A percentile compares a stretch with the other conserved stretches of the same genome.
Evolutionary conservation across 2,797 vertebrate species (phyloP).

Genomic region (Lemur catta): DNA sequence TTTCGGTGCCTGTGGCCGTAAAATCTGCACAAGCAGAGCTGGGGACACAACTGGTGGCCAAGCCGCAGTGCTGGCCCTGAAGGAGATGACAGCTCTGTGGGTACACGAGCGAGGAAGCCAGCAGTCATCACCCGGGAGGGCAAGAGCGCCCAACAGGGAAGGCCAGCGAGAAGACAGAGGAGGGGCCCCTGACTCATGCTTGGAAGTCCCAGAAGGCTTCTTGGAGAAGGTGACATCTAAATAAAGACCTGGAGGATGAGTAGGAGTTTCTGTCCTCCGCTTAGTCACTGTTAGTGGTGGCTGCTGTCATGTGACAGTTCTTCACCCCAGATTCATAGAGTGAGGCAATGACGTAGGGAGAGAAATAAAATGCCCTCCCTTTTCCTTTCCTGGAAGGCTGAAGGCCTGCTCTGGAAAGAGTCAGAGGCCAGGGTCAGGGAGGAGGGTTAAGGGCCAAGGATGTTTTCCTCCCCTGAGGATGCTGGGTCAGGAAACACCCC

Average conservation of each 20-base stretch:
- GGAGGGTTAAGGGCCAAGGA: background rate
- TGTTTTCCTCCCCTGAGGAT: background rate
- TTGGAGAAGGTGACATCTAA: conserved; percentile 1
- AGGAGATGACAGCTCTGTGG: background rate
- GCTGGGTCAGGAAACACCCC: background rate
- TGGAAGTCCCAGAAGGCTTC: conserved; percentile 37
- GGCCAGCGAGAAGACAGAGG: background rate
- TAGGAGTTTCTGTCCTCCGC: conserved; percentile 30
- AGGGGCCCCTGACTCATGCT: conserved; percentile 6
- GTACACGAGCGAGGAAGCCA: background rate
- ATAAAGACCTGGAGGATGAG: background rate
- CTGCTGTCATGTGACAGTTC: background rate
- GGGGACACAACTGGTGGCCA: background rate
- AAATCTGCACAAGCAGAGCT: background rate
- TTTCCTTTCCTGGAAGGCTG: background rate
- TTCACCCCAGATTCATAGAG: background rate
- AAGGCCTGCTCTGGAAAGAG: background rate
- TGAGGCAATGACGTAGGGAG: background rate
- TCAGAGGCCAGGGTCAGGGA: background rate
- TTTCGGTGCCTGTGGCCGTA: background rate
- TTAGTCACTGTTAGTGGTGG: background rate
- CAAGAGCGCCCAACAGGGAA: background rate
- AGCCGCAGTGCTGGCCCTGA: background rate
- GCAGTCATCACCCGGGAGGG: accelerated
- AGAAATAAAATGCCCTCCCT: background rate